Evolutionary conservation across 2,113 vertebrate species (phyloP).

Genomic region (Thunnus maccoyii): DNA sequence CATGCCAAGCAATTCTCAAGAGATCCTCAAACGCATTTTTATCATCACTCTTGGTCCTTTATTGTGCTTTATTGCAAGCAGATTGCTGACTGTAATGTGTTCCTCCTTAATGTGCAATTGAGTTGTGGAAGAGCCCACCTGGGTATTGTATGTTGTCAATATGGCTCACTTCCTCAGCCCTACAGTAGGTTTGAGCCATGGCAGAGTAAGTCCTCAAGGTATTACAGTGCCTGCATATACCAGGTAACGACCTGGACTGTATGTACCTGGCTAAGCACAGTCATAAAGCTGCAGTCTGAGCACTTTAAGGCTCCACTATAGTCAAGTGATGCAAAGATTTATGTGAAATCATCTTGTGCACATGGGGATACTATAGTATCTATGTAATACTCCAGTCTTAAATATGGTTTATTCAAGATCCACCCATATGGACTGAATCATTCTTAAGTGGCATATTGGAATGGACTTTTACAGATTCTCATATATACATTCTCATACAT

Average conservation of each 20-base stretch:
- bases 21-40: background rate
- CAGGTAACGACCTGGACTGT: constrained; percentile 14
- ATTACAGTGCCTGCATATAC: constrained; percentile 2
- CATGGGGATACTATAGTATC: background rate
- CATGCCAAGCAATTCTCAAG: constrained; percentile 2
- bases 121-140: constrained; percentile 20
- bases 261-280: background rate
- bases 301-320: background rate
- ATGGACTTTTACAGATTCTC: background rate
- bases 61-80: constrained; percentile 6
- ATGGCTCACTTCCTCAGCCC: constrained; percentile 27
- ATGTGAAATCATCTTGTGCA: background rate
- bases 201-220: background rate
- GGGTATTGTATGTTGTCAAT: constrained; percentile 27
- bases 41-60: constrained; percentile 13
- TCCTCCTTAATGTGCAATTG: constrained; percentile 29
- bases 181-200: background rate
- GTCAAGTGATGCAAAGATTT: constrained; percentile 9
- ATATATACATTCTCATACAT: no score
- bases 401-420: background rate
- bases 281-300: background rate
- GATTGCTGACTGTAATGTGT: constrained; percentile 17
- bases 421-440: background rate
- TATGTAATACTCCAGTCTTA: no score
- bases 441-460: background rate